phyloP scores from a whole-genome alignment of 2,888 invertebrate species.

The Peribatodes rhomboidaria region DNA sequence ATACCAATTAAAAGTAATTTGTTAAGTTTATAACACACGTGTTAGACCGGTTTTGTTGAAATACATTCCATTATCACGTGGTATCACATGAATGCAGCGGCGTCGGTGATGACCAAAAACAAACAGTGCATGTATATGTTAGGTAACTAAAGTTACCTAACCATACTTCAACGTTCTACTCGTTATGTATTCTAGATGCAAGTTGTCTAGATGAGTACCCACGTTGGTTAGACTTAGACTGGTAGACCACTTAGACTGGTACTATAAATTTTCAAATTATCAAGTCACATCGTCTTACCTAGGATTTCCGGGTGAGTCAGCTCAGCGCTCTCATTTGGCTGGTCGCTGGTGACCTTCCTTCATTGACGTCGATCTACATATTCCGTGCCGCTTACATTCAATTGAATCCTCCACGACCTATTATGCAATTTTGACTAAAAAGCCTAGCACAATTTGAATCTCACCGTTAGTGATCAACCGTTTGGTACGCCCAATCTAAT shows the following conservation, averaged over 20 bases:
- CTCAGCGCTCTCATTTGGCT: conserved; percentile 16
- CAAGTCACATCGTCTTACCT: conserved; percentile 17
- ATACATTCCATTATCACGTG: conserved; percentile 22
- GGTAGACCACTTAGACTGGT: too few species aligned
- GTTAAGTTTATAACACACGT: background rate
- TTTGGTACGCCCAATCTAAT: conserved; percentile 1
- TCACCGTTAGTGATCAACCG: background rate
- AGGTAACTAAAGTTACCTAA: background rate
- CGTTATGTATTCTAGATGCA: too few species aligned
- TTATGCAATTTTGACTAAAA: conserved; percentile 32
- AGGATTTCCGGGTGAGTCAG: conserved; percentile 15
- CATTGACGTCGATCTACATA: conserved; percentile 27
- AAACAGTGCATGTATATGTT: background rate
- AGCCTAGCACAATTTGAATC: conserved; percentile 14
- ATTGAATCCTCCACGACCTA: conserved; percentile 31
- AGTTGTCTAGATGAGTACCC: too few species aligned
- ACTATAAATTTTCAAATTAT: too few species aligned
- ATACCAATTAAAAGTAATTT: background rate
- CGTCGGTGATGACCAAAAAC: background rate
- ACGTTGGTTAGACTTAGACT: too few species aligned
- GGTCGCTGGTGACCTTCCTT: conserved; percentile 28
- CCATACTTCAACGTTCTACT: too few species aligned
- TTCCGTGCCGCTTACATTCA: conserved; percentile 29
- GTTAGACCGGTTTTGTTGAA: conserved; percentile 24
- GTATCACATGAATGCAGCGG: conserved; percentile 6